Evolutionary conservation across 2,113 vertebrate species (phyloP), one percentile per base, ranked within the genome.

Genomic region (Lepidothrix coronata): DNA sequence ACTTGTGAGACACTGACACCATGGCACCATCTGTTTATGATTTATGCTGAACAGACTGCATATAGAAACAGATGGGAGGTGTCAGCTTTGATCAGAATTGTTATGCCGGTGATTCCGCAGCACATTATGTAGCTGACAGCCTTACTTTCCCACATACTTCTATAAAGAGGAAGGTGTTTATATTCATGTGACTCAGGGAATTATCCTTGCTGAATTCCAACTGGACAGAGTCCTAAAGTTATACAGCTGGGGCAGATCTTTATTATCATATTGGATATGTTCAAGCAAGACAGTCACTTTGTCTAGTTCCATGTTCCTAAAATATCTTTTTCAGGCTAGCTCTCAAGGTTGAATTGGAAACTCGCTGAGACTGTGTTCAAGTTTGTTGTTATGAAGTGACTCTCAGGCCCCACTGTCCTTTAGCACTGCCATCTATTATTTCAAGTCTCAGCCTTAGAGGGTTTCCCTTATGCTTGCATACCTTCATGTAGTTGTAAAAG

Each of bases 51-150:
- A 72, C 95, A 97, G 92, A 65, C 76, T 96, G 80, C 79, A 95
- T 97, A 94, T 92, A 97, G 93, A 95, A 97, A 91, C 83, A 96
- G 88, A 96, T 78, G 93, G 88, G 95, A 95, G 92, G 94, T 90
- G 68, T 95, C 97, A 97, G 80, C 49, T 94, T 85, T 84, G 79
- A 96, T 92, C 67, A 91, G 85, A 91, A 93, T 92, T 89, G 80
- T 89, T 95, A 68, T 76, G 62, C 65, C 3, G 79, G 95, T 92
- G 91, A 95, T 93, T 92, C 89, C 80, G 0, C 79, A 86, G 92
- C 80, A 94, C 66, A 55, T 92, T 92, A 87, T 87, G 78, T 46
- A 95, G 94, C 71, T 0, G 6, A 78, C 66, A 52, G 66, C 87
- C 83, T 93, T 82, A 46, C 89, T 88, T 95, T 91, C 84, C 84